These are phyloP conservation scores for Spea hammondii DNA, from an alignment of 2,797 vertebrate genomes.

Conservation along the genomic window DNA sequence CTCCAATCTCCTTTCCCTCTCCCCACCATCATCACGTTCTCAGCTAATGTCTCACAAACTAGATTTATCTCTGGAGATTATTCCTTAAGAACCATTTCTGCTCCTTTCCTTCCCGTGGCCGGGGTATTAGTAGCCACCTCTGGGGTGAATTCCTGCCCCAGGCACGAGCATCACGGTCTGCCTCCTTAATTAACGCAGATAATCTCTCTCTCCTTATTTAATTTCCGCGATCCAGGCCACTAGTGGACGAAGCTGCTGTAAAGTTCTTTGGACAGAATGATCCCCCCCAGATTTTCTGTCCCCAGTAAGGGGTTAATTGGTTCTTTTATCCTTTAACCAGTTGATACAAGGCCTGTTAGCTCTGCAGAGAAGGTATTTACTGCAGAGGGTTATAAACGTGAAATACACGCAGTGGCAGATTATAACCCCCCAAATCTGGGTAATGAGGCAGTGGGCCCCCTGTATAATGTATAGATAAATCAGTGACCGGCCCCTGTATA, in stretches of 20 bases:
- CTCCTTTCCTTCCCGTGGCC: slow-evolving; percentile 33
- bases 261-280: slow-evolving; percentile 16
- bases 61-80: slow-evolving; percentile 12
- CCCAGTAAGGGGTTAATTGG: not conserved
- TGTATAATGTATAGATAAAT: too few species aligned
- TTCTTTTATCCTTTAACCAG: not conserved
- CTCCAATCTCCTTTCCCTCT: slow-evolving; percentile 36
- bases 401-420: too few species aligned
- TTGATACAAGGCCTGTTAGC: not conserved
- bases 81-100: not conserved
- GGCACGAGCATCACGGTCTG: too few species aligned
- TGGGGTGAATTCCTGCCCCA: not conserved
- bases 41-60: slow-evolving; percentile 52
- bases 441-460: too few species aligned
- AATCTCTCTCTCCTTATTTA: slow-evolving; percentile 15
- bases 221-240: slow-evolving; percentile 8
- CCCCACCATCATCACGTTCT: not conserved
- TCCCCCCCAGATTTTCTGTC: not conserved
- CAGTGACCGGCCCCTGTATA: too few species aligned
- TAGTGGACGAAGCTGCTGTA: slow-evolving; percentile 6
- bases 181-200: not conserved
- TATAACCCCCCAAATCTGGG: too few species aligned
- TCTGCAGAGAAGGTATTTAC: not conserved
- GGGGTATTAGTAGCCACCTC: not conserved
- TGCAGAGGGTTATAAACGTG: not conserved